phyloP scores from a whole-genome alignment of 2,888 invertebrate species.

The Spisula solida region DNA sequence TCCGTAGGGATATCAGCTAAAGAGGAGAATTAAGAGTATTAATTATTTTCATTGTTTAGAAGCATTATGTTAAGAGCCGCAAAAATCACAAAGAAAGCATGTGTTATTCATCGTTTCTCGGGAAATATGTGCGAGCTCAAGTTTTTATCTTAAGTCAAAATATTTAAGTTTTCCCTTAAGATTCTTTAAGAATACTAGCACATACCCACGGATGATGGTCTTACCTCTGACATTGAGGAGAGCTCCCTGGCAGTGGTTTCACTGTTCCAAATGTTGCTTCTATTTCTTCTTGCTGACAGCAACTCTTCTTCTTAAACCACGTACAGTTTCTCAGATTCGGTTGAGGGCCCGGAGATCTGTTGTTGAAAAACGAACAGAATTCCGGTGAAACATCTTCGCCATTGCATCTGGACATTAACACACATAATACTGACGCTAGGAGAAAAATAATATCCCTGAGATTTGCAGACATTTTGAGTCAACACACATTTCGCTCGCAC shows the following conservation, averaged over 20 bases:
- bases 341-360: constrained; percentile 86
- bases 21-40: too few relatives aligned
- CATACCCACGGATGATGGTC: too few relatives aligned
- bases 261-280: constrained; percentile 87
- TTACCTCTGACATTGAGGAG: constrained; percentile 84
- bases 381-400: constrained; percentile 43
- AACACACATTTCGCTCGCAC: constrained; percentile 10
- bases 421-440: constrained; percentile 1
- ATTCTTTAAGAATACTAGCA: too few relatives aligned
- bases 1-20: too few relatives aligned
- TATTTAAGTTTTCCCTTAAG: too few relatives aligned
- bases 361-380: constrained; percentile 87
- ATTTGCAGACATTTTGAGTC: constrained; percentile 22
- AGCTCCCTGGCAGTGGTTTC: constrained; percentile 87
- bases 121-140: too few relatives aligned
- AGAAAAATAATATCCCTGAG: not conserved
- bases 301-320: constrained; percentile 87
- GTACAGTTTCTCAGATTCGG: constrained; percentile 87
- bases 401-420: constrained; percentile 7
- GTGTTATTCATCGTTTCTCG: too few relatives aligned
- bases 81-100: too few relatives aligned
- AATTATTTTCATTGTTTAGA: too few relatives aligned
- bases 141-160: too few relatives aligned
- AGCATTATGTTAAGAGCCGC: too few relatives aligned
- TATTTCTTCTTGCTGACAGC: constrained; percentile 87